Evolutionary conservation across 2,797 vertebrate genomes (phyloP).

Genomic region (Sebastes nivosus): DNA sequence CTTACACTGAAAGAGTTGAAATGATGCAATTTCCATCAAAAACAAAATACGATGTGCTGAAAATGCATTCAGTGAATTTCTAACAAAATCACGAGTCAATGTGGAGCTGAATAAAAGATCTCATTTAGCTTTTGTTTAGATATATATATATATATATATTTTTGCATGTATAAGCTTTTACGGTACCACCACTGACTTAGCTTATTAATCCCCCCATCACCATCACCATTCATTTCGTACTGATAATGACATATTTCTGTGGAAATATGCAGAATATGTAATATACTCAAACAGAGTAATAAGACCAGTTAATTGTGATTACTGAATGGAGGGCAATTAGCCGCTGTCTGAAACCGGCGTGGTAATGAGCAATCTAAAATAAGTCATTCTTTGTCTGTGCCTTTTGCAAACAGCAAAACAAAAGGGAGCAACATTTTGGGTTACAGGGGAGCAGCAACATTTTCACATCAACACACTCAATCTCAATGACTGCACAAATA

Average conservation of each 20-base stretch:
- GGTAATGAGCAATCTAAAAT: conserved; percentile 70
- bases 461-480: conserved; percentile 44
- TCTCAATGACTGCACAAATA: conserved; percentile 34
- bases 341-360: conserved; percentile 51
- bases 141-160: too few relatives aligned
- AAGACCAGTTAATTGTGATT: conserved; percentile 71
- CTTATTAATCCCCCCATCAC: conserved; percentile 57
- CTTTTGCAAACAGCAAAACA: conserved; percentile 56
- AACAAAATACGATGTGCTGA: too few relatives aligned
- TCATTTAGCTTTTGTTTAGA: conserved; percentile 71
- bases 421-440: conserved; percentile 33
- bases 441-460: conserved; percentile 25
- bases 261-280: conserved; percentile 65
- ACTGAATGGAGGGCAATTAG: conserved; percentile 71
- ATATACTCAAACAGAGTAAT: conserved; percentile 66
- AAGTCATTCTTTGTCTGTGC: conserved; percentile 65
- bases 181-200: conserved; percentile 52
- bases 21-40: too few relatives aligned
- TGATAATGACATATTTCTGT: conserved; percentile 72
- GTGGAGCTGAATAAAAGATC: background rate
- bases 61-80: too few relatives aligned
- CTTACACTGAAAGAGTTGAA: too few relatives aligned
- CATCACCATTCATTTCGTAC: conserved; percentile 45
- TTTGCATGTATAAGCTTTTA: conserved; percentile 47
- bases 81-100: too few relatives aligned